These are phyloP conservation scores for Polietes domitor DNA, from an alignment of 2,888 invertebrate species.

Conservation along the genomic window DNA sequence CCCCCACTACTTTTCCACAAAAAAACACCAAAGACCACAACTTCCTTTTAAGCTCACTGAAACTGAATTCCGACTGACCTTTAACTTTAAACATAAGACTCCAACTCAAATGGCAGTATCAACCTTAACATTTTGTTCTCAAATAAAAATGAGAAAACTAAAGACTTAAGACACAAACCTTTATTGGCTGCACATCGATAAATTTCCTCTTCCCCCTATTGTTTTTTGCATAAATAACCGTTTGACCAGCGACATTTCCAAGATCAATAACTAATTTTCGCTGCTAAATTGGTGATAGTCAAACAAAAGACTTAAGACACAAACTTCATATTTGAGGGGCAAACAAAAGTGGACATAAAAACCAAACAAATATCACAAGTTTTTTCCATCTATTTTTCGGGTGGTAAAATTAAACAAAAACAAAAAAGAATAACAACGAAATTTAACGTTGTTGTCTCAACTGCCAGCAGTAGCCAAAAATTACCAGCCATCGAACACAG, in stretches of 20 bases:
- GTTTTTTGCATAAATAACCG: too few species aligned
- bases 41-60: too few species aligned
- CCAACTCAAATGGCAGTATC: not conserved
- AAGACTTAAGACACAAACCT: too few species aligned
- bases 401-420: not conserved
- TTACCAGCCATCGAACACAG: not conserved
- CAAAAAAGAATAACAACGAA: too few species aligned
- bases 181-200: too few species aligned
- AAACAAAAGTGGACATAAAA: not conserved
- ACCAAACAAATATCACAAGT: not conserved
- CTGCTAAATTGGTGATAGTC: too few species aligned
- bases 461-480: conserved; percentile 7
- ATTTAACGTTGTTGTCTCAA: not conserved
- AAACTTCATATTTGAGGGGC: not conserved
- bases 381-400: conserved; percentile 6
- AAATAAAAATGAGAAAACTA: too few species aligned
- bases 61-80: not conserved
- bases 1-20: not conserved
- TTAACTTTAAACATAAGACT: too few species aligned
- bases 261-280: too few species aligned
- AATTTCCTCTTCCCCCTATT: too few species aligned
- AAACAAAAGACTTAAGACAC: conserved; percentile 52
- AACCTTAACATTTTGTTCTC: not conserved
- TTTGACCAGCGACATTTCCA: too few species aligned
- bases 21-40: not conserved